These are phyloP conservation scores for Cebidichthys violaceus DNA, from an alignment of 2,113 vertebrate genomes.

Conservation along the genomic window DNA sequence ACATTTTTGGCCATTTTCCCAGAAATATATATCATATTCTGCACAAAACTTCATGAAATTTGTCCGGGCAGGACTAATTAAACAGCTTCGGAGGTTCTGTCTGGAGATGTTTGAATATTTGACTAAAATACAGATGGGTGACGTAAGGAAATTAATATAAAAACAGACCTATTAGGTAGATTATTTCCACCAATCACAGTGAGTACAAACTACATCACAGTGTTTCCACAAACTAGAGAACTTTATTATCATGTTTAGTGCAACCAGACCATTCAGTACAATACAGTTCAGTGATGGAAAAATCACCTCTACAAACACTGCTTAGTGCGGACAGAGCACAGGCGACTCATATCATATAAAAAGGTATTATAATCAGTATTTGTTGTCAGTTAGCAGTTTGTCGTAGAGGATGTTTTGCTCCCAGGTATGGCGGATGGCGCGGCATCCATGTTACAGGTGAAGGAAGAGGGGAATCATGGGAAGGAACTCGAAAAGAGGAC, in stretches of 20 bases:
- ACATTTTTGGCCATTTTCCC: not conserved
- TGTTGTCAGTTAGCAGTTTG: not conserved
- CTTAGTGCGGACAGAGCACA: not conserved
- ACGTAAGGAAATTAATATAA: too few species aligned
- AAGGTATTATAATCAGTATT: not conserved
- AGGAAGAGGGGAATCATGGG: conserved; percentile 28
- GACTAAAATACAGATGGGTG: too few species aligned
- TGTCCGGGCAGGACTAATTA: not conserved
- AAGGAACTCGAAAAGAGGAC: not conserved
- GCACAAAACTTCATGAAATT: not conserved
- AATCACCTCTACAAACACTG: conserved; percentile 1
- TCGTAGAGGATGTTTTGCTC: conserved; percentile 7
- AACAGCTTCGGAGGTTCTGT: not conserved
- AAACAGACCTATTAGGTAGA: not conserved
- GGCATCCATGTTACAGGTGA: conserved; percentile 20
- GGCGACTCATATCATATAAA: conserved; percentile 22
- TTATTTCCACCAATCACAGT: not conserved
- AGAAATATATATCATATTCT: not conserved
- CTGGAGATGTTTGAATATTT: too few species aligned
- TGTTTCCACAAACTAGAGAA: conserved; percentile 36
- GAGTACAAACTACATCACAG: not conserved
- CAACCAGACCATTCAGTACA: conserved; percentile 29
- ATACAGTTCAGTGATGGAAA: conserved; percentile 5
- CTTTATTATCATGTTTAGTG: conserved; percentile 40
- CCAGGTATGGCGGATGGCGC: not conserved